A percentile compares a stretch with the other conserved stretches of the same genome.
phyloP scores from a whole-genome alignment of 2,113 vertebrate genomes.

The Anarhynchus alexandrinus region DNA sequence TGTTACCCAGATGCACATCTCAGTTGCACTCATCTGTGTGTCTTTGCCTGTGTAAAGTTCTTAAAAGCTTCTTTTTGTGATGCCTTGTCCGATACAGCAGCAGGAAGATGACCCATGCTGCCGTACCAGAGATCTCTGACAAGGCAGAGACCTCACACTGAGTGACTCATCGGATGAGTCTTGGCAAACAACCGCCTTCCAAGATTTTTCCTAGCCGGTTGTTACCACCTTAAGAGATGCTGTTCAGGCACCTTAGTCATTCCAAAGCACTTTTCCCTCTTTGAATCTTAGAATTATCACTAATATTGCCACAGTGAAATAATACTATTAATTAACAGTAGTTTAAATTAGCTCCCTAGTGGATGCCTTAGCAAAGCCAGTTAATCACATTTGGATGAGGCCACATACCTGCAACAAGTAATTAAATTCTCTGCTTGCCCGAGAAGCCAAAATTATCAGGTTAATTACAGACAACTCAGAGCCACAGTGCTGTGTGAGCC shows the following conservation, averaged over 20 bases:
- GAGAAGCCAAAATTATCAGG: not conserved
- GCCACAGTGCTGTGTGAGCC: rapidly evolving
- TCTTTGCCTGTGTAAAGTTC: too few species aligned
- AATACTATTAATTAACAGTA: not conserved
- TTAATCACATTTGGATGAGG: not conserved
- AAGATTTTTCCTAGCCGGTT: not conserved
- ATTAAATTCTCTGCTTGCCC: not conserved
- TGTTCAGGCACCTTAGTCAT: not conserved
- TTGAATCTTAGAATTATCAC: not conserved
- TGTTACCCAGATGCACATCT: too few species aligned
- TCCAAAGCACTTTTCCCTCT: not conserved
- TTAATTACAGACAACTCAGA: not conserved
- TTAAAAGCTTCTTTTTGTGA: too few species aligned
- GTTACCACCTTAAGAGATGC: not conserved
- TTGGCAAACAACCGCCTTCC: not conserved
- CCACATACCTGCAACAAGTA: not conserved
- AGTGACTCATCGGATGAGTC: not conserved
- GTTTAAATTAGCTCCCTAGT: not conserved
- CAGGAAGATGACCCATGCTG: too few species aligned
- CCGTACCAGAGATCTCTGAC: not conserved
- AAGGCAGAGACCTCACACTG: not conserved
- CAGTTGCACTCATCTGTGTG: too few species aligned
- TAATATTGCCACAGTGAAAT: not conserved
- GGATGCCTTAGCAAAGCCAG: not conserved
- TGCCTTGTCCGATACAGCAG: too few species aligned